These are phyloP conservation scores for Harpagus bidentatus DNA, from an alignment of 2,113 vertebrate species.

Conservation along the genomic window DNA sequence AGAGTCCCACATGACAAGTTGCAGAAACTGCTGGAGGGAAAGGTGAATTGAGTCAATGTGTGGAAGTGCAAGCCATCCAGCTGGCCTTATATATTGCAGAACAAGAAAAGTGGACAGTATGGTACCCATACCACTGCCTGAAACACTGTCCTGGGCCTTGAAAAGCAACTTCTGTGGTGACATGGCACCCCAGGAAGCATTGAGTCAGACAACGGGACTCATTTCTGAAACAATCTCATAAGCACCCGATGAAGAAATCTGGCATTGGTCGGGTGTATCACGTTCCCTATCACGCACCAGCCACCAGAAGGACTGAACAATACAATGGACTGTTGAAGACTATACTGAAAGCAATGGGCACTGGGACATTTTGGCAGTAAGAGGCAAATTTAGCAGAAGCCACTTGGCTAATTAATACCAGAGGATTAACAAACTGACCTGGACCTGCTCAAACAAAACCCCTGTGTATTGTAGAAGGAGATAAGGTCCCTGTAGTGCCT, in stretches of 20 bases:
- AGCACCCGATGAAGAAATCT: not conserved
- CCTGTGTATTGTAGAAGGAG: not conserved
- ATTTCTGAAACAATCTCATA: not conserved
- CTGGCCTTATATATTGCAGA: not conserved
- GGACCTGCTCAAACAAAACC: not conserved
- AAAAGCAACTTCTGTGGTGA: not conserved
- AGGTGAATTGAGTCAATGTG: not conserved
- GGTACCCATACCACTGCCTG: fast-evolving
- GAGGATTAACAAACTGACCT: not conserved
- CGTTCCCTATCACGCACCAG: not conserved
- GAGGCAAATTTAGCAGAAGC: not conserved
- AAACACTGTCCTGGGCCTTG: not conserved
- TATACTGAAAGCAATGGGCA: not conserved
- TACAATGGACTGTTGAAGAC: not conserved
- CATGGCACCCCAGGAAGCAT: not conserved
- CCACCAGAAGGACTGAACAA: not conserved
- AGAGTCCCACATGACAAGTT: not conserved
- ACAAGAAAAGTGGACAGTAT: not conserved
- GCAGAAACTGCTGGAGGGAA: not conserved
- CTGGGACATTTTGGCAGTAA: not conserved
- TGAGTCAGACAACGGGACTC: not conserved
- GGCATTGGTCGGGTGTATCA: not conserved
- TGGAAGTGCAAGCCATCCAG: not conserved
- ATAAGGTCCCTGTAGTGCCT: not conserved
- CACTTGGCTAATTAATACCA: not conserved